Evolutionary conservation across 2,113 vertebrate species (phyloP).

Genomic region (Chascanopsetta lugubris): DNA sequence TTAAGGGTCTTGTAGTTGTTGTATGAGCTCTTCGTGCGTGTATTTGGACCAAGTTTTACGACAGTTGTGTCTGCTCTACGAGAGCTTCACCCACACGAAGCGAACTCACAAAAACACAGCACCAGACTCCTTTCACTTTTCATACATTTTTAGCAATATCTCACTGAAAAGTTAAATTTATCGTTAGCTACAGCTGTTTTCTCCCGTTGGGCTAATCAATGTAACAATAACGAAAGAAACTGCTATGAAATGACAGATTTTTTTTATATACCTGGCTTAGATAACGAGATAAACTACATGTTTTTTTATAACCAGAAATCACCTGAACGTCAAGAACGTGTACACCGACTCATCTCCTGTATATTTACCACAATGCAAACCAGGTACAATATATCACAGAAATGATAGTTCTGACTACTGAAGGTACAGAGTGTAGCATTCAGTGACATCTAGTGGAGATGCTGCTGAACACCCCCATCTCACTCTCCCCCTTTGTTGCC

Average conservation of each 20-base stretch:
- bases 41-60: constrained; percentile 29
- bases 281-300: too few species aligned
- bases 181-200: neutral
- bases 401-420: too few species aligned
- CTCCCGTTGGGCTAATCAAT: neutral
- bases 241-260: neutral
- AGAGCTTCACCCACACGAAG: constrained; percentile 12
- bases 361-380: too few species aligned
- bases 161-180: neutral
- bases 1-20: neutral
- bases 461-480: too few species aligned
- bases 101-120: constrained; percentile 2
- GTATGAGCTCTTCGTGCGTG: neutral
- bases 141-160: neutral
- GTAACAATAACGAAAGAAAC: too few species aligned
- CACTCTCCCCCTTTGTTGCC: too few species aligned
- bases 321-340: neutral
- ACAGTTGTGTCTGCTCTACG: constrained; percentile 37
- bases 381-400: too few species aligned
- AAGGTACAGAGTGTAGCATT: too few species aligned
- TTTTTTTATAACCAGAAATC: neutral
- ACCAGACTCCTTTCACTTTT: neutral
- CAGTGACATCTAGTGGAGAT: too few species aligned
- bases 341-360: too few species aligned
- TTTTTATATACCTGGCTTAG: neutral